Conservation (phyloP, 2,797 vertebrate species). For the Falco rusticolus region DNA sequence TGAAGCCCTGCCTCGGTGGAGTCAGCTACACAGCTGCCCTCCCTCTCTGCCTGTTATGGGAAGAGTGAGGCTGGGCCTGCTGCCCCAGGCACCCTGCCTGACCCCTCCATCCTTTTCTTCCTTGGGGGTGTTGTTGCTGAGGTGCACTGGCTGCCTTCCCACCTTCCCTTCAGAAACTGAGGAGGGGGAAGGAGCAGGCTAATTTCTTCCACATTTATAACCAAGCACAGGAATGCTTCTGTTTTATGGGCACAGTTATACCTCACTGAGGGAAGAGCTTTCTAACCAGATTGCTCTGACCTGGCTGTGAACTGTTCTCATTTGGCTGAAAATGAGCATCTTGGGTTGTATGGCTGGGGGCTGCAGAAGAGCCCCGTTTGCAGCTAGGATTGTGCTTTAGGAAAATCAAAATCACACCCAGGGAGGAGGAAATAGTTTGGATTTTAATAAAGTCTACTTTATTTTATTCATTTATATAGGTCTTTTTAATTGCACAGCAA, state of each 20-base stretch:
- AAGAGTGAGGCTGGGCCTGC: background rate
- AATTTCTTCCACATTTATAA: constrained; percentile 32
- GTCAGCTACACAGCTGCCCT: background rate
- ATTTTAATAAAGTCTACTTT: constrained; percentile 26
- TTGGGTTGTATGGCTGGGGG: background rate
- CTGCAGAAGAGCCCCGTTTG: background rate
- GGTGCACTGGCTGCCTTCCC: background rate
- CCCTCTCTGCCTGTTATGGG: background rate
- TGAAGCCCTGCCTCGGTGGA: background rate
- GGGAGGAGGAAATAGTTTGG: background rate
- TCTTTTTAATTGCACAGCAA: constrained; percentile 52
- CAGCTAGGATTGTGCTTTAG: background rate
- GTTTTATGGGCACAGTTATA: background rate
- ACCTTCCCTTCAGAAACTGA: background rate
- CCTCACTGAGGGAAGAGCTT: constrained; percentile 41
- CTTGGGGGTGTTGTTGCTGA: background rate
- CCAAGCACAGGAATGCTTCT: constrained; percentile 6
- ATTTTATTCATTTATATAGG: background rate
- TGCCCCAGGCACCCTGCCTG: background rate
- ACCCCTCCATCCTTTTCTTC: background rate
- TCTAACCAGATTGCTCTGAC: constrained; percentile 35
- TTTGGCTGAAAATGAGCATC: background rate
- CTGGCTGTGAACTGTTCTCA: constrained; percentile 50
- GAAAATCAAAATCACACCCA: constrained; percentile 12
- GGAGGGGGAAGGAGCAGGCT: background rate